These are phyloP conservation scores for Monochamus saltuarius DNA, from an alignment of 1,140 invertebrate species.

Conservation along the genomic window DNA sequence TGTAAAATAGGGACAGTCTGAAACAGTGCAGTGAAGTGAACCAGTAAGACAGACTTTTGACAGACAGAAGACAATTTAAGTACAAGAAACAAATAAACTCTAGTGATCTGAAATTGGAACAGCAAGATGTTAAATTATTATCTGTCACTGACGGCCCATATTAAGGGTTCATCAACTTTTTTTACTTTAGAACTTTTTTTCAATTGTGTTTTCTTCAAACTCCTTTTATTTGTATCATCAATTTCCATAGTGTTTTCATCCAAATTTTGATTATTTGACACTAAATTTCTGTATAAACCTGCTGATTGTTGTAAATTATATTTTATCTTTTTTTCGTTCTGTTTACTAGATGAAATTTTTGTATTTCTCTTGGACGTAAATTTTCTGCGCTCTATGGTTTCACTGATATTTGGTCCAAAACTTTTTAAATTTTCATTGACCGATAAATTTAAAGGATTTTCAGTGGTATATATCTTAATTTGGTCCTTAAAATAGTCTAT, in stretches of 20 bases:
- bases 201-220: slow-evolving; percentile 44
- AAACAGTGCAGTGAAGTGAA: too few species aligned
- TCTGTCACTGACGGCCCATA: slow-evolving; percentile 31
- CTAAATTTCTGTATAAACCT: slow-evolving; percentile 33
- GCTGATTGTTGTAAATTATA: slow-evolving; percentile 18
- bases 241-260: not conserved
- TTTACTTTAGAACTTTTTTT: slow-evolving; percentile 48
- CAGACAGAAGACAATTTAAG: too few species aligned
- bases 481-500: slow-evolving; percentile 30
- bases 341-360: slow-evolving; percentile 11
- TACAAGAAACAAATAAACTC: too few species aligned
- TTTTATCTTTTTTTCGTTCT: slow-evolving; percentile 15
- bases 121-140: too few species aligned
- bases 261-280: too few species aligned
- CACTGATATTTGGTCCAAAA: too few species aligned
- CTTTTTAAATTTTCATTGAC: too few species aligned
- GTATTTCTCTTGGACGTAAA: not conserved
- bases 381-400: too few species aligned
- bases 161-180: slow-evolving; percentile 51
- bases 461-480: slow-evolving; percentile 21
- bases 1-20: too few species aligned
- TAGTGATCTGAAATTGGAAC: too few species aligned
- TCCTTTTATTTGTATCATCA: slow-evolving; percentile 45
- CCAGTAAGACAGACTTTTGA: too few species aligned
- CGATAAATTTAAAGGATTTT: slow-evolving; percentile 41